Evolutionary conservation across 2,113 vertebrate species (phyloP).

Genomic region (Actenoides lindsayi): DNA sequence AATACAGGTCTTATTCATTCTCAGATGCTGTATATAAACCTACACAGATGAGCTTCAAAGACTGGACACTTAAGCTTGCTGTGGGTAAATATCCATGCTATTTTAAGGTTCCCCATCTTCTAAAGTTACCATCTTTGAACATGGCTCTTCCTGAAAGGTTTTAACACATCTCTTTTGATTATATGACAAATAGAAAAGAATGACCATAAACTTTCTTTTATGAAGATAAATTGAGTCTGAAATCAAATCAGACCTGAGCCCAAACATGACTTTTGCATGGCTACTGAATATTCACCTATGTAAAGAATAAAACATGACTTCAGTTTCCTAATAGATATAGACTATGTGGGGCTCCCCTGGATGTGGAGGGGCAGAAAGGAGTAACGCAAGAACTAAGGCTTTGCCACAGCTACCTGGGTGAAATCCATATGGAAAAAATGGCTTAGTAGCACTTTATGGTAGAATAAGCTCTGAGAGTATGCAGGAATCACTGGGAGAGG

Average conservation of each 20-base stretch:
- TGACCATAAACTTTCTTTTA: neutral
- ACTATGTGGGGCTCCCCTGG: neutral
- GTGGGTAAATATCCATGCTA: neutral
- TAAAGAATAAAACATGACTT: neutral
- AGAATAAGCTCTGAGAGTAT: neutral
- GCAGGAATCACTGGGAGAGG: neutral
- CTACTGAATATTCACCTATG: neutral
- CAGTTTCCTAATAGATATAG: neutral
- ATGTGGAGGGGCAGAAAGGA: neutral
- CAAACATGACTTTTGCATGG: neutral
- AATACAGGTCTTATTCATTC: neutral
- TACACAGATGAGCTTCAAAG: neutral
- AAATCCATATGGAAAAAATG: neutral
- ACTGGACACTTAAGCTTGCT: neutral
- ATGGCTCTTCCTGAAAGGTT: neutral
- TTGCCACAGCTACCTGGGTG: neutral
- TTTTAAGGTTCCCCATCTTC: neutral
- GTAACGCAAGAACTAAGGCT: neutral
- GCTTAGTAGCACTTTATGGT: neutral
- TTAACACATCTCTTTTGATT: neutral
- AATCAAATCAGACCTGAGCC: neutral
- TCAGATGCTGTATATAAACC: neutral
- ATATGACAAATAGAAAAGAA: neutral
- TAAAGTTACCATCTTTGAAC: neutral
- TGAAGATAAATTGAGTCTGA: constrained; percentile 10